Evolutionary conservation across 2,888 invertebrate genomes (phyloP).

Genomic region (Sphaeridia pumilis): DNA sequence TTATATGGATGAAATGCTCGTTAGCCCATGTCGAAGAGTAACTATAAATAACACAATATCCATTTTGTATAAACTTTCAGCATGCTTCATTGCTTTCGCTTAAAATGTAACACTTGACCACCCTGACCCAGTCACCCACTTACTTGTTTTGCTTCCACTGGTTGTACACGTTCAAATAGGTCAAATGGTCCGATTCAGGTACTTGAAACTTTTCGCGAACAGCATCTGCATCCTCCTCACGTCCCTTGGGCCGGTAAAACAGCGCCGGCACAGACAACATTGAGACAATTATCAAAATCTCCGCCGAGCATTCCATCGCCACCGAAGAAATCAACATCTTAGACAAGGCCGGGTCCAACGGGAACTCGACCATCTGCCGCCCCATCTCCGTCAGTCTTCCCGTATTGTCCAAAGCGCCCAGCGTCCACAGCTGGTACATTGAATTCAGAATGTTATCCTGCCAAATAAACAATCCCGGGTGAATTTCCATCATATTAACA

Average conservation of each 20-base stretch:
- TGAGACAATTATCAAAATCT: slow-evolving; percentile 85
- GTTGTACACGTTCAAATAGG: slow-evolving; percentile 89
- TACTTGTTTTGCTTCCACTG: slow-evolving; percentile 95
- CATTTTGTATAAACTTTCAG: too few relatives aligned
- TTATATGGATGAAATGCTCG: slow-evolving; percentile 95
- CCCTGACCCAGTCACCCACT: too few relatives aligned
- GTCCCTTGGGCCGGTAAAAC: slow-evolving; percentile 95
- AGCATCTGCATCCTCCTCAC: slow-evolving; percentile 95
- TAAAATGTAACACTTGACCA: too few relatives aligned
- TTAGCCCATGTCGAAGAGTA: slow-evolving; percentile 90
- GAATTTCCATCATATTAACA: too few relatives aligned
- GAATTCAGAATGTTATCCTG: slow-evolving; percentile 98
- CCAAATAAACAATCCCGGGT: background rate
- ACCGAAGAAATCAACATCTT: slow-evolving; percentile 96
- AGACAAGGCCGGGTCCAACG: slow-evolving; percentile 94
- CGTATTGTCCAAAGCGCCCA: slow-evolving; percentile 97
- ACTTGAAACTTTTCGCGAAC: slow-evolving; percentile 98
- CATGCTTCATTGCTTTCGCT: too few relatives aligned
- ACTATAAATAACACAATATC: too few relatives aligned
- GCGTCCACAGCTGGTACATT: slow-evolving; percentile 97
- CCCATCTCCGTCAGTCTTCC: slow-evolving; percentile 83
- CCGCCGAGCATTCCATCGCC: slow-evolving; percentile 88
- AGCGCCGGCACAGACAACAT: slow-evolving; percentile 99
- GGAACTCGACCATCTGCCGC: slow-evolving; percentile 98
- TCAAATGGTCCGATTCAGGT: slow-evolving; percentile 96